Conservation (phyloP, 2,888 invertebrate genomes). For the Lumbricus terrestris region DNA sequence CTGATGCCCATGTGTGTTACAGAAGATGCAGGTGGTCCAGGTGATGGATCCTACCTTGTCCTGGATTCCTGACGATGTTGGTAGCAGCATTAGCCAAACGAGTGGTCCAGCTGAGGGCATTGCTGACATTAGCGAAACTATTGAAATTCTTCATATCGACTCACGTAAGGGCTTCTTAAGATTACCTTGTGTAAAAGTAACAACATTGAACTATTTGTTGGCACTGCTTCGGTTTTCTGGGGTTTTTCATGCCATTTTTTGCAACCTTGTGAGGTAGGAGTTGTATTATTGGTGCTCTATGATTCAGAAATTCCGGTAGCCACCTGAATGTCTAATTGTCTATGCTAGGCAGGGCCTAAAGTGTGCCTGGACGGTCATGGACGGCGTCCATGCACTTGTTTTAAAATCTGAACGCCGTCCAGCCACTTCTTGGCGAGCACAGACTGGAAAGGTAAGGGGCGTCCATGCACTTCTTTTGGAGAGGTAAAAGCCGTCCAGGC, state of each 20-base stretch:
- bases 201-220: background rate
- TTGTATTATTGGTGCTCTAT: background rate
- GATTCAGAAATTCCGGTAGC: background rate
- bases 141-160: slow-evolving; percentile 37
- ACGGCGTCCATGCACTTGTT: too few relatives aligned
- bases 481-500: too few relatives aligned
- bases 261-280: background rate
- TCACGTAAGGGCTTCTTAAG: background rate
- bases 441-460: too few relatives aligned
- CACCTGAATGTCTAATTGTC: too few relatives aligned
- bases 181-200: background rate
- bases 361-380: too few relatives aligned
- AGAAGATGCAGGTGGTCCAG: slow-evolving; percentile 9
- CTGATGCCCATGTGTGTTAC: background rate
- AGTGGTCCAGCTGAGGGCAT: slow-evolving; percentile 36
- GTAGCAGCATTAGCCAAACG: slow-evolving; percentile 36
- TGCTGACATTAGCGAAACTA: slow-evolving; percentile 33
- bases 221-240: background rate
- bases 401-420: too few relatives aligned
- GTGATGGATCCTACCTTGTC: slow-evolving; percentile 3
- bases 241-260: background rate
- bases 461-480: too few relatives aligned
- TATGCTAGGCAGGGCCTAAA: too few relatives aligned
- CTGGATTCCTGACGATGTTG: background rate
- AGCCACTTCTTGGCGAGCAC: too few relatives aligned